A percentile compares a stretch with the other conserved stretches of the same genome.
Evolutionary conservation across 2,113 vertebrate genomes (phyloP).

Genomic region (Pygoscelis antarcticus): DNA sequence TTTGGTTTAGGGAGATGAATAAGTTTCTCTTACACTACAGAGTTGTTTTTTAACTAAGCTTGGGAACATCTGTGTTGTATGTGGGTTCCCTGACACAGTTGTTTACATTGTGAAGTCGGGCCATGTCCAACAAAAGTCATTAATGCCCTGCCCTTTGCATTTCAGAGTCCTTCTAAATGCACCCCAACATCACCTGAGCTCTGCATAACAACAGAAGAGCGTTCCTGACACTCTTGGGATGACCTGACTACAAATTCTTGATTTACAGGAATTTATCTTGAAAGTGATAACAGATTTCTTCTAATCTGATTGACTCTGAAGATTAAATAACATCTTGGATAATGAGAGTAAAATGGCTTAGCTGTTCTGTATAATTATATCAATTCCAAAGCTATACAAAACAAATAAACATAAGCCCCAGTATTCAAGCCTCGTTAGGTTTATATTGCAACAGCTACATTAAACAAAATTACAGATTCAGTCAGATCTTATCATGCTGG

Average conservation of each 20-base stretch:
- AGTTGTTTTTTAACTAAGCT: not conserved
- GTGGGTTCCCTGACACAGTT: not conserved
- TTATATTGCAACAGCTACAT: slow-evolving; percentile 22
- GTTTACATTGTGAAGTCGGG: not conserved
- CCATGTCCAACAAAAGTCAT: not conserved
- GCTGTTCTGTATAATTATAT: slow-evolving; percentile 49
- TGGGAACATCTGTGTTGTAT: not conserved
- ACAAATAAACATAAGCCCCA: slow-evolving; percentile 43
- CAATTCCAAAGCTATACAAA: slow-evolving; percentile 45
- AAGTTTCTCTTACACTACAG: not conserved
- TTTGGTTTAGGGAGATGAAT: not conserved
- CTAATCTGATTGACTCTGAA: slow-evolving; percentile 19
- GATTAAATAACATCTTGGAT: slow-evolving; percentile 51
- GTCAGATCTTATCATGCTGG: slow-evolving; percentile 8
- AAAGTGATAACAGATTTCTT: not conserved
- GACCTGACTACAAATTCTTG: not conserved
- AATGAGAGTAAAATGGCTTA: slow-evolving; percentile 19
- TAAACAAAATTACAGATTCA: slow-evolving; percentile 21
- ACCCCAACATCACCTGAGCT: not conserved
- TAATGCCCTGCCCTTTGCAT: not conserved
- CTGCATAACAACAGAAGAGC: not conserved
- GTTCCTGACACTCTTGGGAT: not conserved
- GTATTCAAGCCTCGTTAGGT: slow-evolving; percentile 31
- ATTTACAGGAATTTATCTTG: not conserved
- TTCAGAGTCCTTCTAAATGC: not conserved